These are phyloP conservation scores for Pogonus chalceus DNA, from an alignment of 1,140 invertebrate species.

Conservation along the genomic window DNA sequence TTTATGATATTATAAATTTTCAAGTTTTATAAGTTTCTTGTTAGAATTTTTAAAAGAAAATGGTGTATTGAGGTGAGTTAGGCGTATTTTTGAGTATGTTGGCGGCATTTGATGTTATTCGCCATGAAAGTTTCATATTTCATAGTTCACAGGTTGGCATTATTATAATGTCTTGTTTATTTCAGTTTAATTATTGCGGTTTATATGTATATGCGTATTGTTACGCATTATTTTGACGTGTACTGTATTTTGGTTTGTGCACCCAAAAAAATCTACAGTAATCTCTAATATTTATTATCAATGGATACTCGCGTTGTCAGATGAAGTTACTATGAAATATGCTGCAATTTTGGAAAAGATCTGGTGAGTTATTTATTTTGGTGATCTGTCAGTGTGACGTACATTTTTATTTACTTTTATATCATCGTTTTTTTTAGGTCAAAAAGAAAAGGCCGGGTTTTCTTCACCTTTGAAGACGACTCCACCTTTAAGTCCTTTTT, in stretches of 20 bases:
- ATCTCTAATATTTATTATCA: background rate
- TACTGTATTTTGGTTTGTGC: background rate
- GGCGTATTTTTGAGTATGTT: background rate
- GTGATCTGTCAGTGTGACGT: too few species aligned
- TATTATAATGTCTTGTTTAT: background rate
- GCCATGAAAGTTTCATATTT: too few species aligned
- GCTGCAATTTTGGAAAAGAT: constrained; percentile 31
- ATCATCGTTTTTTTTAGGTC: constrained; percentile 14
- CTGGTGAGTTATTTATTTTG: constrained; percentile 20
- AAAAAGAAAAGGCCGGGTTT: constrained; percentile 11
- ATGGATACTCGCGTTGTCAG: background rate
- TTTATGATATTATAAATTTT: too few species aligned
- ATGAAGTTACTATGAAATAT: constrained; percentile 26
- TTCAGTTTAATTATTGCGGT: background rate
- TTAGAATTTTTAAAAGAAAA: too few species aligned
- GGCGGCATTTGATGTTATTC: too few species aligned
- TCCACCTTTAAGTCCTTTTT: background rate
- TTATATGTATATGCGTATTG: background rate
- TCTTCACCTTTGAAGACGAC: constrained; percentile 8
- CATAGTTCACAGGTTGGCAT: background rate
- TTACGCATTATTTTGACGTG: background rate
- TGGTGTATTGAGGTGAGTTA: too few species aligned
- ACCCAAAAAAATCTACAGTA: background rate
- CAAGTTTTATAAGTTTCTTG: too few species aligned
- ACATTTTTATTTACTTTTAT: constrained; percentile 7